Base-by-base conservation (phyloP, 1,140 invertebrate species). In the Trachelipus rathkii region DNA sequence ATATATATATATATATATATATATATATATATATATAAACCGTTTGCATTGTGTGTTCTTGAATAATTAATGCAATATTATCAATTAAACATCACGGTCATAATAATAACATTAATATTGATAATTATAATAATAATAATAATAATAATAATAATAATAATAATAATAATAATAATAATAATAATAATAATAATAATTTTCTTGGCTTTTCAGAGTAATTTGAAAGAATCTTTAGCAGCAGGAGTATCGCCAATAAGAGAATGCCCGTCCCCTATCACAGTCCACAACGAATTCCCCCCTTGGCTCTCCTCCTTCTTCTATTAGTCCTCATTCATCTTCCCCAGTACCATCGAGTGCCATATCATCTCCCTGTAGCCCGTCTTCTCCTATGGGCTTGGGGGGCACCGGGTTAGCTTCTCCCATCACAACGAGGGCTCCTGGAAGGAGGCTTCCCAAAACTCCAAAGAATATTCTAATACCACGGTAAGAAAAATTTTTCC, bases 181-280 rank as follows among this genome's bases (percentile, higher is more conserved):
- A 11, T 68, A 15, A 4, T 68, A 7, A 19, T 19, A 7, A 68
- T 10, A 24, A 68, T 7, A 21, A 60, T 60, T 60, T 13, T 60
- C 50, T 60, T 19, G n/a, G n/a, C n/a, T 60, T 60, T 60, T 13
- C 50, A 60, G 50, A 60, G 50, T 19, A 13, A 60, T 60, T 60
- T 60, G 19, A 13, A 19, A 60, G 50, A 60, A 19, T 19, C 50
- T 60, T 19, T 60, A 15, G 1, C 50, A 19, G 33, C 33, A 3
- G 33, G 33, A 60, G 50, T 60, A 60, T 60, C 50, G 50, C 50
- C 50, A 60, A 60, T 19, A 60, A 60, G 50, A 60, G 19, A 60
- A 60, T 60, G 50, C 50, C 50, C 50, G 50, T 60, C 50, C 50
- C 4, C 3, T 60, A 15, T 19, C 50, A 9, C 15, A 9, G 11